Percentiles rank a stretch among this genome's conserved stretches.
Evolutionary conservation across 1,140 invertebrate species (phyloP).

Genomic region (Hetaerina americana): DNA sequence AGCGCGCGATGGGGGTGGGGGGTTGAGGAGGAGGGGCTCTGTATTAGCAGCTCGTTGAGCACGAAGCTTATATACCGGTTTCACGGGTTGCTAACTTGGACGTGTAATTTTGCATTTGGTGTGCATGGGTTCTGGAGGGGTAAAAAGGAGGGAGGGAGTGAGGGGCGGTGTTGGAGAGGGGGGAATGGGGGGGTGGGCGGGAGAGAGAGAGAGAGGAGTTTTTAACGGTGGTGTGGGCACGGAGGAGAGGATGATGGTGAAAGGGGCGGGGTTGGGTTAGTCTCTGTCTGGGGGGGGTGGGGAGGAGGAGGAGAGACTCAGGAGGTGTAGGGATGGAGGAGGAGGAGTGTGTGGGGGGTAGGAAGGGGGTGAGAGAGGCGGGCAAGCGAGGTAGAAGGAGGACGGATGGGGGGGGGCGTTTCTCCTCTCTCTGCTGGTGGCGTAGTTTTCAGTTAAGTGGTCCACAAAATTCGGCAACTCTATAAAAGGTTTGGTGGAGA

Average conservation of each 20-base stretch:
- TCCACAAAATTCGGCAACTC: conserved; percentile 20
- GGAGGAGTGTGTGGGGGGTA: conserved; percentile 12
- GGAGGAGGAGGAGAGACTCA: too few relatives aligned
- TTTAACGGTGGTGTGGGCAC: conserved; percentile 9
- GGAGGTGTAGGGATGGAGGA: too few relatives aligned
- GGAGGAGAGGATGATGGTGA: conserved; percentile 10
- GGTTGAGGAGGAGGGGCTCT: too few relatives aligned
- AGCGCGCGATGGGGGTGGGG: neutral
- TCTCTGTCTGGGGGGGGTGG: too few relatives aligned
- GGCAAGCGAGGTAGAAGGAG: neutral
- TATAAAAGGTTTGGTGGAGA: conserved; percentile 14
- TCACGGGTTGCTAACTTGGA: conserved; percentile 23
- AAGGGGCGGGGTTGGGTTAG: conserved; percentile 12
- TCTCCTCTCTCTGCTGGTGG: conserved; percentile 13
- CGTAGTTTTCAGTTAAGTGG: conserved; percentile 21
- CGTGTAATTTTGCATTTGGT: conserved; percentile 25
- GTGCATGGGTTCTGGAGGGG: conserved; percentile 8
- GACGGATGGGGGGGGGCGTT: neutral
- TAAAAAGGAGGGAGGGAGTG: conserved; percentile 12
- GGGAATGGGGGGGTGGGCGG: too few relatives aligned
- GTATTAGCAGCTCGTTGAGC: conserved; percentile 7
- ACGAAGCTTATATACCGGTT: conserved; percentile 15
- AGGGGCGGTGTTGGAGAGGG: conserved; percentile 6
- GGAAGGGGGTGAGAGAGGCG: conserved; percentile 1
- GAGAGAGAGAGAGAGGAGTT: conserved; percentile 15